Evolutionary conservation across 2,888 invertebrate species (phyloP), one percentile per base, ranked within the genome.

Genomic region (Cabera pusaria): DNA sequence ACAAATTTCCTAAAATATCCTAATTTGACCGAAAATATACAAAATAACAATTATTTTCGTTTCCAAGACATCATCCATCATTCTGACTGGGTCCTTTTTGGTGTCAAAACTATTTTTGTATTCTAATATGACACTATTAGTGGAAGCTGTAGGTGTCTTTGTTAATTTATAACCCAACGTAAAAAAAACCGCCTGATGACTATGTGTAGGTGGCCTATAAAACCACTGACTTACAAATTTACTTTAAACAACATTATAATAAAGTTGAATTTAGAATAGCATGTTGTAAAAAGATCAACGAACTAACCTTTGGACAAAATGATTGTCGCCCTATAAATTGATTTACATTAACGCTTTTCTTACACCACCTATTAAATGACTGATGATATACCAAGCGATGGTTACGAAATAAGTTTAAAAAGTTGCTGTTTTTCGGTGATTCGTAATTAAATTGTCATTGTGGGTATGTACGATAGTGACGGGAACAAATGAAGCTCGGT

Each of bases 71-170:
- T 22, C 22, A 42, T 42, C 35, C 31, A 36, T 42, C 9, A 42
- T 6, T 10, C 20, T 18, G 29, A 16, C 21, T 6, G 21, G 2
- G 5, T 8, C 26, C 22, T 42, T 34, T 41, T 42, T 35, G 41
- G 35, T 36, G 35, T 42, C 35, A 42, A 28, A 37, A 40, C 40
- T 33, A 19, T 45, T 41, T 45, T 45, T 33, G 31, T 44, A 6
- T 36, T 9, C 28, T 34, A 44, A 38, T 38, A 34, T 38, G 43
- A 38, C 38, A 29, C 2, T 27, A 38, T 35, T 28, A 37, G 37
- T 9, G 27, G 23, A 32, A 9, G 5, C 16, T 35, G 36, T 37
- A 43, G 31, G 31, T 43, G 42, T 34, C 29, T 38, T 34, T 40
- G 40, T 20, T 35, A 38, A 41, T 46, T 35, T 46, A 41, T 20